A percentile compares a stretch with the other conserved stretches of the same genome.
Evolutionary conservation across 2,113 vertebrate species (phyloP).

Genomic region (Tragelaphus buxtoni): DNA sequence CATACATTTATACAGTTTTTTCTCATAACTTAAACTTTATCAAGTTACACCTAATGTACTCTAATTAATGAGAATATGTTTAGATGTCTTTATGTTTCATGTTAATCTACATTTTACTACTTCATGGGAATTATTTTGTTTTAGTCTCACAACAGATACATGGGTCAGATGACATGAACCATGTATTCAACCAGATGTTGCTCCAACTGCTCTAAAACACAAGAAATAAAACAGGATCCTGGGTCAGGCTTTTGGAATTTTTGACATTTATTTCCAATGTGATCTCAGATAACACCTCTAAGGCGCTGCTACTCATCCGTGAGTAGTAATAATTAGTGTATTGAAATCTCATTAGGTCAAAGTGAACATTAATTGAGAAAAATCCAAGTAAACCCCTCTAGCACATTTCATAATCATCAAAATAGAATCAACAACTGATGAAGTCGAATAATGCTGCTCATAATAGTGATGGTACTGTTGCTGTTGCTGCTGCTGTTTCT

Average conservation of each 20-base stretch:
- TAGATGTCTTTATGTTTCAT: background rate
- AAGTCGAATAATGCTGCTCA: rapidly evolving
- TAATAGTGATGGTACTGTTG: rapidly evolving
- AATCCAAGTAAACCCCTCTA: background rate
- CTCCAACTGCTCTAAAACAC: background rate
- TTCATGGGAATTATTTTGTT: background rate
- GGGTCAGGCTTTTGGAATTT: background rate
- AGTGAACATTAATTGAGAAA: background rate
- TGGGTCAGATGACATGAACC: background rate
- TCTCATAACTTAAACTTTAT: background rate
- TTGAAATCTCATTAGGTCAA: background rate
- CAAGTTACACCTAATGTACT: background rate
- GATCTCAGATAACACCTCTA: background rate
- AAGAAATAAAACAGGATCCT: background rate
- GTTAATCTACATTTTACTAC: background rate
- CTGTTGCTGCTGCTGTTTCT: background rate
- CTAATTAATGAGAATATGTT: background rate
- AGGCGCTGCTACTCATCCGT: background rate
- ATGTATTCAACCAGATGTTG: background rate
- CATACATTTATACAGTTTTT: background rate
- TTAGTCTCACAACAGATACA: background rate
- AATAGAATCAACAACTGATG: background rate
- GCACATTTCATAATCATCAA: background rate
- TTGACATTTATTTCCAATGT: background rate
- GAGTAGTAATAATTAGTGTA: background rate